These are phyloP conservation scores for Pluvialis apricaria DNA, from an alignment of 2,113 vertebrate species.

Conservation along the genomic window DNA sequence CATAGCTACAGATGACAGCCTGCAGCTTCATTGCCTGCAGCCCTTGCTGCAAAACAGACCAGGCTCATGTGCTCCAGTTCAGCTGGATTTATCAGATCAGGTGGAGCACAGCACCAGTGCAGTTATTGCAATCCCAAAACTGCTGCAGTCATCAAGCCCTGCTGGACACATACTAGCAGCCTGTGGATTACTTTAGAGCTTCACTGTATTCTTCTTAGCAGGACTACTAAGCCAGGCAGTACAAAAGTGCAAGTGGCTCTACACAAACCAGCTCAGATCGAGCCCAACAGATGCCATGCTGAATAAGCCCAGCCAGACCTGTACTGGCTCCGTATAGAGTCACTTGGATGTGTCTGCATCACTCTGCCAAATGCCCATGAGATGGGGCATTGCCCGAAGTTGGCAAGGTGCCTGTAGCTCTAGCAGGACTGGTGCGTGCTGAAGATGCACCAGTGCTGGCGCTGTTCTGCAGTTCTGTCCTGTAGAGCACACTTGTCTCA, in stretches of 20 bases:
- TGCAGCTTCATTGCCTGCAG: background rate
- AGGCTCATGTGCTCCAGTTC: background rate
- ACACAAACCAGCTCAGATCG: background rate
- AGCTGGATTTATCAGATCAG: background rate
- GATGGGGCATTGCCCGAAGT: rapidly evolving
- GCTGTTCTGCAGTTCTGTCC: background rate
- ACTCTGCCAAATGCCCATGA: background rate
- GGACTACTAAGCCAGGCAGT: background rate
- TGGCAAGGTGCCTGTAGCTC: background rate
- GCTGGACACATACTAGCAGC: background rate
- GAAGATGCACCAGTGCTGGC: background rate
- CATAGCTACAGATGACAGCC: background rate
- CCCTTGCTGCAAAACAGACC: background rate
- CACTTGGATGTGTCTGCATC: background rate
- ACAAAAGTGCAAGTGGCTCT: background rate
- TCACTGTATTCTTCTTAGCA: background rate
- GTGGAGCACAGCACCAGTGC: rapidly evolving
- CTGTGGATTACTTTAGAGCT: background rate
- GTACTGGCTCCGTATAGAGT: no score
- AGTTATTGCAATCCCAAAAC: background rate
- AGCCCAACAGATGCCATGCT: background rate
- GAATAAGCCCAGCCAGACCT: background rate
- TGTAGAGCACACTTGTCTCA: background rate
- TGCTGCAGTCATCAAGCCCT: background rate
- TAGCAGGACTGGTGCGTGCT: background rate